Percentiles rank a stretch among this genome's conserved stretches.
Conservation (phyloP, 2,113 vertebrate species). For the Ailurus styani region DNA sequence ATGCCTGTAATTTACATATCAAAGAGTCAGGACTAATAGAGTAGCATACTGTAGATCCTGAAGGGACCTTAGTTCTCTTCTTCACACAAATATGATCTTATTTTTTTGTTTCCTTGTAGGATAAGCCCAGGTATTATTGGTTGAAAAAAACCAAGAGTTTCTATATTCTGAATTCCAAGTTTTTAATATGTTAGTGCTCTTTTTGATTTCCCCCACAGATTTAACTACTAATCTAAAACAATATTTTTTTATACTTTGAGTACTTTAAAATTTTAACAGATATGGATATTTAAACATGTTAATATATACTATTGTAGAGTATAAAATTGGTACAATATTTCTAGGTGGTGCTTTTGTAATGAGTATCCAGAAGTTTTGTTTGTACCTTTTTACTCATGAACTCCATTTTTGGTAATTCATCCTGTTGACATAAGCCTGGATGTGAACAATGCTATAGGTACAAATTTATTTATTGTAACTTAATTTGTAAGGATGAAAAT, state of each 20-base stretch:
- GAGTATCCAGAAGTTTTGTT: conserved; percentile 14
- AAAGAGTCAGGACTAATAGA: neutral
- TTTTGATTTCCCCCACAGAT: neutral
- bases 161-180: neutral
- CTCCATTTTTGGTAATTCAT: neutral
- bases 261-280: conserved; percentile 35
- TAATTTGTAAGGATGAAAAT: conserved; percentile 17
- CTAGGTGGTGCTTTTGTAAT: neutral
- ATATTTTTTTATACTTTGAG: neutral
- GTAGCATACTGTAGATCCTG: neutral
- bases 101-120: neutral
- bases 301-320: neutral
- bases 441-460: neutral
- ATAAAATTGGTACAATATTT: conserved; percentile 32
- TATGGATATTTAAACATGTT: conserved; percentile 26
- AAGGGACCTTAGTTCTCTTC: neutral
- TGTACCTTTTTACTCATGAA: neutral
- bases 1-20: neutral
- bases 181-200: conserved; percentile 16
- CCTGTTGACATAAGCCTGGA: neutral
- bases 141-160: neutral
- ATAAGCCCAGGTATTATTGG: neutral
- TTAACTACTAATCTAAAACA: conserved; percentile 28
- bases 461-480: neutral
- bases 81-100: neutral